These are phyloP conservation scores for Drosophila bocki DNA, from an alignment of 1,140 invertebrate species.

Conservation along the genomic window DNA sequence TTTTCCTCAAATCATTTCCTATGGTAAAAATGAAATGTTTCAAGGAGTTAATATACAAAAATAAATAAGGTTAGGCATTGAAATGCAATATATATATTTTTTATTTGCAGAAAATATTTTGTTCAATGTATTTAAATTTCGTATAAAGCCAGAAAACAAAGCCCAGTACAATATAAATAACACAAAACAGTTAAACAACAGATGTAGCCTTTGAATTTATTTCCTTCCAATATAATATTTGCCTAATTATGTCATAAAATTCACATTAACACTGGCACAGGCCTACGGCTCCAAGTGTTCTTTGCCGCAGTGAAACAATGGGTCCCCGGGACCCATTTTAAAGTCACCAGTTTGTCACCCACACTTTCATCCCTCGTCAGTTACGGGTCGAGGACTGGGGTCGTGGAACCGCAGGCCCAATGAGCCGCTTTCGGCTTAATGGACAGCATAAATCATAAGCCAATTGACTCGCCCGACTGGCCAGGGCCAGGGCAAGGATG, in stretches of 20 bases:
- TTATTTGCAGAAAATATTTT: too few species aligned
- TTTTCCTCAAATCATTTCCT: too few species aligned
- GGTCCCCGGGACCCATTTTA: slow-evolving; percentile 21
- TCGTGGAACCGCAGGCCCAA: slow-evolving; percentile 39
- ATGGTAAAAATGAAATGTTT: background rate
- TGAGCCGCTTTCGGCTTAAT: slow-evolving; percentile 67
- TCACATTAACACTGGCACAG: slow-evolving; percentile 12
- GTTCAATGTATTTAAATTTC: background rate
- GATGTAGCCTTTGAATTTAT: slow-evolving; percentile 21
- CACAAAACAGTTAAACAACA: background rate
- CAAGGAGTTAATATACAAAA: background rate
- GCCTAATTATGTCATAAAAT: slow-evolving; percentile 37
- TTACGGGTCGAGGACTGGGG: slow-evolving; percentile 12
- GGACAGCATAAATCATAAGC: slow-evolving; percentile 78
- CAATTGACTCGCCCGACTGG: slow-evolving; percentile 68
- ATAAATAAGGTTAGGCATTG: too few species aligned
- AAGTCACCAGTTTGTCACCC: slow-evolving; percentile 18
- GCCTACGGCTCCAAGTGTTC: slow-evolving; percentile 7
- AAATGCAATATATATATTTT: too few species aligned
- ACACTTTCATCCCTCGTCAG: slow-evolving; percentile 17
- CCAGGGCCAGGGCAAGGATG: slow-evolving; percentile 12
- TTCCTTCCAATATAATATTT: slow-evolving; percentile 15
- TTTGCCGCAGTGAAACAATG: slow-evolving; percentile 11
- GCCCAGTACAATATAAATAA: background rate
- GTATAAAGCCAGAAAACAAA: background rate